Evolutionary conservation across 1,140 invertebrate species (phyloP).

Genomic region (Lepidurus couesii): DNA sequence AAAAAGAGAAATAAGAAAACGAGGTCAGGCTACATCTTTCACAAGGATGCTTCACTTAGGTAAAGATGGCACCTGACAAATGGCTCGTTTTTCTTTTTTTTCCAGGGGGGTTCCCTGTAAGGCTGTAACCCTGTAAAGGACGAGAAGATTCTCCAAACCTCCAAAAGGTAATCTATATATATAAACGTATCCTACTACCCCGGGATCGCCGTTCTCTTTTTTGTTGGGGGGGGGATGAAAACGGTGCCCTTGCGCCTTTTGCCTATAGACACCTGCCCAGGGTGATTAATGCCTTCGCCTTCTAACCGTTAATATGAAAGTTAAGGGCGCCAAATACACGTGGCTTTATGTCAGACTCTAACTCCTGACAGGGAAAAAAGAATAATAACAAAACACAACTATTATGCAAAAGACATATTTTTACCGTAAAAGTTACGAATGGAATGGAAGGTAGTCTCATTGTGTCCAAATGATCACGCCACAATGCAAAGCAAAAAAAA

Average conservation of each 20-base stretch:
- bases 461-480: too few relatives aligned
- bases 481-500: too few relatives aligned
- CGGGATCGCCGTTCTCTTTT: too few relatives aligned
- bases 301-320: conserved; percentile 11
- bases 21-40: neutral
- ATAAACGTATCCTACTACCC: too few relatives aligned
- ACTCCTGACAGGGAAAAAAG: neutral
- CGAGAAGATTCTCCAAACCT: neutral
- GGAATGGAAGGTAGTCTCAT: too few relatives aligned
- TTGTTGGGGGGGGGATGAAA: neutral
- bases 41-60: conserved; percentile 21
- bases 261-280: neutral
- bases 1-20: neutral
- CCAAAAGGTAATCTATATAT: conserved; percentile 16
- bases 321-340: neutral
- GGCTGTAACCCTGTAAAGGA: neutral
- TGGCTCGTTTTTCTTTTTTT: neutral
- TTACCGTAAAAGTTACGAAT: neutral
- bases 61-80: conserved; percentile 22
- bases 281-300: neutral
- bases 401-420: neutral
- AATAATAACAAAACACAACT: too few relatives aligned
- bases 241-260: neutral
- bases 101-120: neutral
- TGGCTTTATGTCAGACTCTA: neutral